A percentile compares a stretch with the other conserved stretches of the same genome.
These are phyloP conservation scores for Rhabdophis nuchalis DNA, from an alignment of 2,797 vertebrate species.

Conservation along the genomic window DNA sequence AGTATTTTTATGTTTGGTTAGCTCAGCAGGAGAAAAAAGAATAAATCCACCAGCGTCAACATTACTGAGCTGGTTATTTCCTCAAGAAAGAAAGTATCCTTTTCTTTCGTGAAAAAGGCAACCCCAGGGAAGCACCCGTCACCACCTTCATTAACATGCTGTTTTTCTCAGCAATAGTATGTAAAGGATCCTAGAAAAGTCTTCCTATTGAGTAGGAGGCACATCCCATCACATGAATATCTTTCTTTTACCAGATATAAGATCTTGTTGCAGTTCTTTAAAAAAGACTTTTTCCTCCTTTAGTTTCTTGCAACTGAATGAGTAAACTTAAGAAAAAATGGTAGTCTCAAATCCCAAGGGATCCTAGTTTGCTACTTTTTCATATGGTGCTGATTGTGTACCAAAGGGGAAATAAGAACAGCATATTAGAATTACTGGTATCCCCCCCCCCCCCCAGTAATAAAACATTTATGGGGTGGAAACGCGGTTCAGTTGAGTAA, in stretches of 20 bases:
- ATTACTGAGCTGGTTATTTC: neutral
- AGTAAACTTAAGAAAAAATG: neutral
- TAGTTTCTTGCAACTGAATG: neutral
- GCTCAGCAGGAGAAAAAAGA: neutral
- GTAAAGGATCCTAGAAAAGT: neutral
- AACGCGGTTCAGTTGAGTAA: constrained; percentile 5
- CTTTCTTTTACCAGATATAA: neutral
- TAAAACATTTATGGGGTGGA: neutral
- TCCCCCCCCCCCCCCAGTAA: neutral
- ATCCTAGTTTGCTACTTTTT: neutral
- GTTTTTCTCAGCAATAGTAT: neutral
- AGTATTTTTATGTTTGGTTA: neutral
- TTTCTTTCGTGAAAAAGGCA: neutral
- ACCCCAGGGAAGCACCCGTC: neutral
- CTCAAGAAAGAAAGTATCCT: neutral
- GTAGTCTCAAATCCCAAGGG: neutral
- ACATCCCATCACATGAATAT: neutral
- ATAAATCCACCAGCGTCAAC: neutral
- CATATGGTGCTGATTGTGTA: neutral
- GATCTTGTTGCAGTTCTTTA: neutral
- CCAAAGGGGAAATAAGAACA: neutral
- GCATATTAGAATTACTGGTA: neutral
- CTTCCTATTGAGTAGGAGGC: neutral
- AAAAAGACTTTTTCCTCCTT: neutral
- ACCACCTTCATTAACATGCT: neutral